Evolutionary conservation across 2,797 vertebrate genomes (phyloP).

Genomic region (Alosa sapidissima): DNA sequence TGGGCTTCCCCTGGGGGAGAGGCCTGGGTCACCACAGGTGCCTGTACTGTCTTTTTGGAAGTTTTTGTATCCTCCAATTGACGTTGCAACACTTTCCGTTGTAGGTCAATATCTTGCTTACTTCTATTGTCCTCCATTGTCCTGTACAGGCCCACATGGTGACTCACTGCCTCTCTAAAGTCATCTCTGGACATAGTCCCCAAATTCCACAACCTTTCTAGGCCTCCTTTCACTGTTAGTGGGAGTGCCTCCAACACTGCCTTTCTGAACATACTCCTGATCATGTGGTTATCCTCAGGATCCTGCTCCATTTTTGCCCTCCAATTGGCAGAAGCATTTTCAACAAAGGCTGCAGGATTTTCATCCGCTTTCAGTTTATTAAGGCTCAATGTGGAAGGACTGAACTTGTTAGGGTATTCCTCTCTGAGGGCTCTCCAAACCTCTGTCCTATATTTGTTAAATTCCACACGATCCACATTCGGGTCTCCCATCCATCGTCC

Average conservation of each 20-base stretch:
- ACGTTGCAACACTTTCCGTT: no score
- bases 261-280: neutral
- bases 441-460: neutral
- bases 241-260: neutral
- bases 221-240: neutral
- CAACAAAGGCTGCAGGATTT: neutral
- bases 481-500: neutral
- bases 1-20: no score
- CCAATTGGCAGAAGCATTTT: neutral
- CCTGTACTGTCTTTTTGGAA: no score
- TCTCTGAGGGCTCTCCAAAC: neutral
- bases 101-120: no score
- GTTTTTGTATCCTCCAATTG: no score
- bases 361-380: neutral
- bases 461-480: neutral
- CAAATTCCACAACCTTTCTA: neutral
- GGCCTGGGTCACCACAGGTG: no score
- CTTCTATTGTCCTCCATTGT: no score
- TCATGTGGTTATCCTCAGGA: neutral
- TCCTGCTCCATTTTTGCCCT: neutral
- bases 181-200: no score
- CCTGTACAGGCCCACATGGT: no score
- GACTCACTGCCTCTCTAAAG: no score
- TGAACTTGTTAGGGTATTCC: neutral
- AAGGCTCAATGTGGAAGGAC: neutral